Evolutionary conservation across 2,888 invertebrate genomes (phyloP), one percentile per base, ranked within the genome.

Genomic region (Quadroppia sp.): DNA sequence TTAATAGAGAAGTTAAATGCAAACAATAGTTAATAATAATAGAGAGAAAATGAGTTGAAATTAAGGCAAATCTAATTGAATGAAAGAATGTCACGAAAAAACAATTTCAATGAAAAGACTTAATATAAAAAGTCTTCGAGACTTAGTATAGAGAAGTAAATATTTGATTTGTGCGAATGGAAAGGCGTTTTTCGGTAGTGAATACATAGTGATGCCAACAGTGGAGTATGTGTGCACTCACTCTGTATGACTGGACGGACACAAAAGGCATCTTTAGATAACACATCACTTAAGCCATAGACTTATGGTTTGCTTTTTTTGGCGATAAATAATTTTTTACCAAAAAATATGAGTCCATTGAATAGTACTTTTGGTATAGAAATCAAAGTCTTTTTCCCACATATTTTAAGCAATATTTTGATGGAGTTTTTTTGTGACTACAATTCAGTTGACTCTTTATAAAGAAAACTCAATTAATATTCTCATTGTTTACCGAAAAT

Each of bases 91-190:
- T 1, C 30, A 40, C 32, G 40, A 20, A 61, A 61, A 28, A 28
- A 59, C 30, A 59, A 30, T 23, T 53, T 25, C 1, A 11, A 67
- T 20, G 15, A 11, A 67, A 67, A 67, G 32, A 67, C 67, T 67
- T 67, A 40, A 53, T 40, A 13, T 42, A 6, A 32, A 67, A 67
- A 67, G 42, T 42, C 67, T 67, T 67, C 42, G 23, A 40, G 25
- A 20, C 25, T 40, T 42, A 67, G 40, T 42, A 42, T 13, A 67
- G 20, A 67, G 67, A 67, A 42, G 67, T 32, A 67, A 67, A 67
- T 67, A 67, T 67, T 67, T 67, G 67, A 67, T 67, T 40, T 67
- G 40, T 40, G 23, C 2, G 67, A 40, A 67, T 67, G 40, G 67
- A 67, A 67, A 32, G 20, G 67, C 13, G n/a, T 30, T 32, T n/a